phyloP scores from a whole-genome alignment of 2,888 invertebrate genomes.

The Acanthacorydalis orientalis region DNA sequence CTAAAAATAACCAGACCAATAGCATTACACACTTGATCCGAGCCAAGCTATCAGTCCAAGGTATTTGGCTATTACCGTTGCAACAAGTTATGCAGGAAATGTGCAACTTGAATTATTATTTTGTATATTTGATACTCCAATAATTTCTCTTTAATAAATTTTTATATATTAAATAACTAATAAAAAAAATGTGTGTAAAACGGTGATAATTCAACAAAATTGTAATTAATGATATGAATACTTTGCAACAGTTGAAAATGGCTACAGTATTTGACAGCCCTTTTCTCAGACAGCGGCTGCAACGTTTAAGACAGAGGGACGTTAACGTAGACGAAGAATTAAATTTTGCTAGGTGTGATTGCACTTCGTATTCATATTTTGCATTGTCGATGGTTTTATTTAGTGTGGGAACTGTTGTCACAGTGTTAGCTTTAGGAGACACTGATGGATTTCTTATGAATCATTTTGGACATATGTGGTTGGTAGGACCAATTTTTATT shows the following conservation, averaged over 20 bases:
- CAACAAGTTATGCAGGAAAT: too few species aligned
- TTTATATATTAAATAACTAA: too few species aligned
- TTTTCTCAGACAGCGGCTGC: conserved; percentile 40
- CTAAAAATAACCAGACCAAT: too few species aligned
- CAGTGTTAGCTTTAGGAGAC: conserved; percentile 43
- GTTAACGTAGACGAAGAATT: conserved; percentile 41
- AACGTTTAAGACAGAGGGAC: conserved; percentile 38
- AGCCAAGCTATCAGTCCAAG: too few species aligned
- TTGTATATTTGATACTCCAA: too few species aligned
- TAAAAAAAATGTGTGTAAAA: too few species aligned
- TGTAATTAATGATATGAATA: too few species aligned
- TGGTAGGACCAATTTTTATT: conserved; percentile 48
- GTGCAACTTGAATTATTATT: too few species aligned
- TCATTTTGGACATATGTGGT: conserved; percentile 50
- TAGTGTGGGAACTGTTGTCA: conserved; percentile 44
- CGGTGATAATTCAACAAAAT: too few species aligned
- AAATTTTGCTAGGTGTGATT: conserved; percentile 45
- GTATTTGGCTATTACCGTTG: too few species aligned
- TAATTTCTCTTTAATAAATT: too few species aligned
- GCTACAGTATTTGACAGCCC: conserved; percentile 46
- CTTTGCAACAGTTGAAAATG: conserved; percentile 25
- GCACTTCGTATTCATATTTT: conserved; percentile 47
- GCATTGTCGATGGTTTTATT: conserved; percentile 42
- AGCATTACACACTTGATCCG: too few species aligned
- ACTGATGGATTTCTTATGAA: conserved; percentile 40